These are phyloP conservation scores for Drusus annulatus DNA, from an alignment of 1,140 invertebrate species.

Conservation along the genomic window DNA sequence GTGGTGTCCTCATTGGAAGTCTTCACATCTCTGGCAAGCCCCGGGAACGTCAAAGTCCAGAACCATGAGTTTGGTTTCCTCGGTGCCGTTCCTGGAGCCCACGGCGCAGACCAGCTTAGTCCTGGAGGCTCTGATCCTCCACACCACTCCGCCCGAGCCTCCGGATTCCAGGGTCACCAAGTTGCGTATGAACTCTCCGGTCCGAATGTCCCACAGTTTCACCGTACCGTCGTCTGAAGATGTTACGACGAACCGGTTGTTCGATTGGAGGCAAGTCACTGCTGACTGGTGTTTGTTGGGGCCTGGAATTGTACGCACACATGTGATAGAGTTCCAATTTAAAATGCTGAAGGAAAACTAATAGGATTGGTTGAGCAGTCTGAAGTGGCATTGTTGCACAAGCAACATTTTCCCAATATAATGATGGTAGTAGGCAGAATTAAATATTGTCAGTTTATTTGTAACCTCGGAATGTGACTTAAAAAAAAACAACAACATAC, in stretches of 20 bases:
- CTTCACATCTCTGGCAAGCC: constrained; percentile 72
- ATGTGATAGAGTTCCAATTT: too few relatives aligned
- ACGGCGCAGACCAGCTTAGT: constrained; percentile 99
- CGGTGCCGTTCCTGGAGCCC: constrained; percentile 97
- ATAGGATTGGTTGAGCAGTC: too few relatives aligned
- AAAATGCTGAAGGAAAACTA: too few relatives aligned
- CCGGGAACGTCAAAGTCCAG: constrained; percentile 95
- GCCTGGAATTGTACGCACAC: constrained; percentile 84
- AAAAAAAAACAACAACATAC: too few relatives aligned
- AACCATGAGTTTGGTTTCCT: constrained; percentile 98
- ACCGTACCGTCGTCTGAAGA: constrained; percentile 99
- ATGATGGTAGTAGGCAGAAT: too few relatives aligned
- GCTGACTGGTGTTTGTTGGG: constrained; percentile 97
- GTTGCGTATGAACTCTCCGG: constrained; percentile 96
- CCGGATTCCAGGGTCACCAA: constrained; percentile 93
- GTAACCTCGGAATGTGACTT: too few relatives aligned
- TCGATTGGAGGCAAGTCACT: constrained; percentile 98
- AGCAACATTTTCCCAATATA: too few relatives aligned
- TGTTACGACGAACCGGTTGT: constrained; percentile 98
- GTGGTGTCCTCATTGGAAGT: constrained; percentile 59
- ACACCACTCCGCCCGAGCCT: constrained; percentile 98
- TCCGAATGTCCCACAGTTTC: constrained; percentile 98
- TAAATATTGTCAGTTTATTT: too few relatives aligned
- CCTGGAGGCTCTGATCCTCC: constrained; percentile 94
- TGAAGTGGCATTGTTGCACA: too few relatives aligned